A percentile compares a stretch with the other conserved stretches of the same genome.
These are phyloP conservation scores for Aphelenchoides bicaudatus DNA, from an alignment of 2,888 invertebrate species.

Conservation along the genomic window DNA sequence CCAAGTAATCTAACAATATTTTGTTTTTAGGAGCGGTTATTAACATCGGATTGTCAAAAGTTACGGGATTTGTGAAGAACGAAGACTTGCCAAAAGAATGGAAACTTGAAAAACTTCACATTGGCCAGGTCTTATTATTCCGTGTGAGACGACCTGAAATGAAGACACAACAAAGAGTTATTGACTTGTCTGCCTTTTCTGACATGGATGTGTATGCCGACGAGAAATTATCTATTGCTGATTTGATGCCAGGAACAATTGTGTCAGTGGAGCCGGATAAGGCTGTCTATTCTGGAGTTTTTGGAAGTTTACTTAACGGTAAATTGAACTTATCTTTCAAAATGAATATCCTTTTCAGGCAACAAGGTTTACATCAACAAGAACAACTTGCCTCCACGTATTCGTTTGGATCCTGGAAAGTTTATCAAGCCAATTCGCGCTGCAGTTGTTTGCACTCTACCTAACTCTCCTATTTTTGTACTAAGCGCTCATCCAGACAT, in stretches of 20 bases:
- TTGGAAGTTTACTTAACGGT: slow-evolving; percentile 51
- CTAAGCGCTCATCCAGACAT: slow-evolving; percentile 56
- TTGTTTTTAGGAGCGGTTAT: slow-evolving; percentile 43
- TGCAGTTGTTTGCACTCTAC: slow-evolving; percentile 48
- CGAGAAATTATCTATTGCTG: slow-evolving; percentile 37
- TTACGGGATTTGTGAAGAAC: slow-evolving; percentile 45
- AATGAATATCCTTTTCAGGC: not conserved
- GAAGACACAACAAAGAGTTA: slow-evolving; percentile 34
- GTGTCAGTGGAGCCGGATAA: slow-evolving; percentile 47
- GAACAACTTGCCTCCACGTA: slow-evolving; percentile 51
- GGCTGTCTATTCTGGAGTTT: slow-evolving; percentile 38
- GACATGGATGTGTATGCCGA: slow-evolving; percentile 35
- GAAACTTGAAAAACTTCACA: slow-evolving; percentile 22
- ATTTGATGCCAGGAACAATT: slow-evolving; percentile 56
- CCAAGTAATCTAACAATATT: no score
- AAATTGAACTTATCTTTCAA: not conserved
- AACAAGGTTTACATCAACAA: slow-evolving; percentile 40
- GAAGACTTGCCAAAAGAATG: slow-evolving; percentile 34
- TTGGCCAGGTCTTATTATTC: slow-evolving; percentile 50
- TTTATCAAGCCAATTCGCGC: slow-evolving; percentile 46
- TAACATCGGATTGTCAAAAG: slow-evolving; percentile 46
- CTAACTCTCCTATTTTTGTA: slow-evolving; percentile 49
- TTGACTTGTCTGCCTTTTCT: slow-evolving; percentile 42
- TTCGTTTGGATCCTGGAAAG: slow-evolving; percentile 42
- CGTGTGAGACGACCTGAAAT: no score